phyloP scores from a whole-genome alignment of 2,113 vertebrate species.

The Pitta sordida region DNA sequence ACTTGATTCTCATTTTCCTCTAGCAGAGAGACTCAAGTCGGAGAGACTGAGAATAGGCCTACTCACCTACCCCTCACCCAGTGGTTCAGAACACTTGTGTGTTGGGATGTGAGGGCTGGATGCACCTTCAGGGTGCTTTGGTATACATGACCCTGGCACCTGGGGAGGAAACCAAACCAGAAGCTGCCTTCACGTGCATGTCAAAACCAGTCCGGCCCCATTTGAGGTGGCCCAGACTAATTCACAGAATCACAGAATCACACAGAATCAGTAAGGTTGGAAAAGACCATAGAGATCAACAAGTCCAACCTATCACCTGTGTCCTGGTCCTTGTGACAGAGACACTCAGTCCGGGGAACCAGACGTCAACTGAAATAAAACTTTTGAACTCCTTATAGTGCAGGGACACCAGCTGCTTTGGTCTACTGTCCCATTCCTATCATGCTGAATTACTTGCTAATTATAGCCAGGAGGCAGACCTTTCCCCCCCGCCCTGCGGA shows the following conservation, averaged over 20 bases:
- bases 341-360: not conserved
- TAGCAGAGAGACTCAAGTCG: not conserved
- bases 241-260: too few species aligned
- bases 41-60: not conserved
- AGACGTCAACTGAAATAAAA: not conserved
- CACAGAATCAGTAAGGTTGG: too few species aligned
- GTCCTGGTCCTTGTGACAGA: not conserved
- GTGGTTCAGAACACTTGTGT: not conserved
- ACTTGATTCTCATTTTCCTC: accelerated
- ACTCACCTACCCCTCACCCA: accelerated
- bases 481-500: not conserved
- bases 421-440: not conserved
- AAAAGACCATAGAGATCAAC: too few species aligned
- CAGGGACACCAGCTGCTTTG: not conserved
- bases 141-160: accelerated
- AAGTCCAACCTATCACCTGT: too few species aligned
- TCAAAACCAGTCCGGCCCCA: accelerated
- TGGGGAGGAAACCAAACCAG: not conserved
- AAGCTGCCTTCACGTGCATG: not conserved
- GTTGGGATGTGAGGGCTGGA: not conserved
- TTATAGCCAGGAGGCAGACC: not conserved
- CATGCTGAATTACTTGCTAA: not conserved
- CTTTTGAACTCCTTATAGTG: accelerated
- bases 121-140: not conserved
- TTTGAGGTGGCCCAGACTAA: not conserved